Evolutionary conservation across 1,140 invertebrate species (phyloP).

Genomic region (Papilio machaon): DNA sequence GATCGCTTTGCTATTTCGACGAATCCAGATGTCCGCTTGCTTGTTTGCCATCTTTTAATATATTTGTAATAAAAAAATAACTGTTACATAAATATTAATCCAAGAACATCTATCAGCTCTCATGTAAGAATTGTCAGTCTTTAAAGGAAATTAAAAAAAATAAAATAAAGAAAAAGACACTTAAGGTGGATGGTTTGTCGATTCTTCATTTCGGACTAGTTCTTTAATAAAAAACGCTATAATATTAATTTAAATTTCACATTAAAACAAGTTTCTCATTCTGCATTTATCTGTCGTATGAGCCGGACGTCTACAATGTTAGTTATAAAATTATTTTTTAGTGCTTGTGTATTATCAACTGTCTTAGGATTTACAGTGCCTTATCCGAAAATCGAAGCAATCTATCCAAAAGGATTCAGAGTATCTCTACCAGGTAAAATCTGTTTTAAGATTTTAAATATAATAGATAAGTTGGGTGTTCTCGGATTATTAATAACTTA

Average conservation of each 20-base stretch:
- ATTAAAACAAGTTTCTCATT: conserved; percentile 47
- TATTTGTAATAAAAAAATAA: no score
- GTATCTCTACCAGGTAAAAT: conserved; percentile 84
- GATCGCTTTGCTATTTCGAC: no score
- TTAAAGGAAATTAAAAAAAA: no score
- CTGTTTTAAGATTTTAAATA: conserved; percentile 19
- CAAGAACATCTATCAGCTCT: no score
- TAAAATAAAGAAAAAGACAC: no score
- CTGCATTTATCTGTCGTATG: conserved; percentile 39
- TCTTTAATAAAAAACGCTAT: background rate
- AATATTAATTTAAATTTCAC: background rate
- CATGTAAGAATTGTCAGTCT: no score
- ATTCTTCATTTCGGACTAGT: background rate
- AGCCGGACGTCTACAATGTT: conserved; percentile 49
- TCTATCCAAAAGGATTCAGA: conserved; percentile 84
- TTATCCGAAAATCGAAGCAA: conserved; percentile 82
- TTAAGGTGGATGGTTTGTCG: no score
- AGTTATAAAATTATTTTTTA: conserved; percentile 43
- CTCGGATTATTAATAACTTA: conserved; percentile 32
- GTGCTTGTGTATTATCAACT: conserved; percentile 41
- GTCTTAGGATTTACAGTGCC: conserved; percentile 72
- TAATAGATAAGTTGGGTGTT: background rate
- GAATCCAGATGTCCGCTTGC: no score
- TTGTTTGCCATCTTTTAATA: no score
- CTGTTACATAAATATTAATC: no score